These are phyloP conservation scores for Bostrychus sinensis DNA, from an alignment of 2,113 vertebrate species.

Conservation along the genomic window DNA sequence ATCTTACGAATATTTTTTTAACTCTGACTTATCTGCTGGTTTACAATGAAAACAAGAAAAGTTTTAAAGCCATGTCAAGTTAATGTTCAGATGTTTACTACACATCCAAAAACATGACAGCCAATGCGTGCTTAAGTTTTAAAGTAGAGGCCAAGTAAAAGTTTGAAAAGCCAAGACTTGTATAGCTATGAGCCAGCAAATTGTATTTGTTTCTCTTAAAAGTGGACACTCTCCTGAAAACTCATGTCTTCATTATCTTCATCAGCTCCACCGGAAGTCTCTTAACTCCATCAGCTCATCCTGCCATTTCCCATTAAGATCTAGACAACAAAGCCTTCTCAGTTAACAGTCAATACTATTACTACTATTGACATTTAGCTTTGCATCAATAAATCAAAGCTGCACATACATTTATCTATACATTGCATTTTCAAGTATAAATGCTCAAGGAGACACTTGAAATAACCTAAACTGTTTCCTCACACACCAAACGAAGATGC, in stretches of 20 bases:
- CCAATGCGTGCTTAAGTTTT: neutral
- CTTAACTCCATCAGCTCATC: slow-evolving; percentile 2
- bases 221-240: neutral
- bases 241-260: neutral
- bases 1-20: neutral
- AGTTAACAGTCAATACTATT: neutral
- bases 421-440: neutral
- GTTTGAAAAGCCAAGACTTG: neutral
- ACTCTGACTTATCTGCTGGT: neutral
- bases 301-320: neutral
- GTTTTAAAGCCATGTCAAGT: no score
- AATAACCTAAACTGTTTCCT: neutral
- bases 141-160: neutral
- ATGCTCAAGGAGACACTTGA: no score
- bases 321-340: neutral
- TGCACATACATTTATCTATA: neutral
- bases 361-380: neutral
- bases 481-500: slow-evolving; percentile 8
- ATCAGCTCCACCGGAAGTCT: slow-evolving; percentile 6
- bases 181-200: neutral
- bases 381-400: neutral
- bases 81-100: no score
- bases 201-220: neutral
- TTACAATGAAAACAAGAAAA: neutral
- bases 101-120: no score